Percentiles rank a stretch among this genome's conserved stretches.
phyloP scores from a whole-genome alignment of 2,888 invertebrate genomes.

The Flexamia atlantica region DNA sequence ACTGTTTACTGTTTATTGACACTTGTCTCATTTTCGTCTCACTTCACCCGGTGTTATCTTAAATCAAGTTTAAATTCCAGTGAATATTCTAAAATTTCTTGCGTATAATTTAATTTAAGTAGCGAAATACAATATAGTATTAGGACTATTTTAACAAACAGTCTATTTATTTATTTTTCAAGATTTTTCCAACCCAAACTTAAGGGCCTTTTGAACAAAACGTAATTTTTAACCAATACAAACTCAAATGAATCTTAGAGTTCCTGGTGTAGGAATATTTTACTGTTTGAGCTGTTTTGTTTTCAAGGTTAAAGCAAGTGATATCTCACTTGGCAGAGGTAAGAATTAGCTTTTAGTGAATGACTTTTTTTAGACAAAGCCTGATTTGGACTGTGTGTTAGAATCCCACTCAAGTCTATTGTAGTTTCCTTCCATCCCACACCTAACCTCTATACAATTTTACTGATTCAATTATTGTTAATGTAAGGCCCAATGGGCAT shows the following conservation, averaged over 20 bases:
- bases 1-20: too few species aligned
- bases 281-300: conserved; percentile 57
- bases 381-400: too few species aligned
- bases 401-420: too few species aligned
- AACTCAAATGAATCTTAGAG: conserved; percentile 49
- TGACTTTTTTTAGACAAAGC: background rate
- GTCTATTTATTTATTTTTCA: too few species aligned
- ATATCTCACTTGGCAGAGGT: conserved; percentile 48
- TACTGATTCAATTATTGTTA: too few species aligned
- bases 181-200: too few species aligned
- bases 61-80: background rate
- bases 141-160: too few species aligned
- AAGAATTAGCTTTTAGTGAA: background rate
- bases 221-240: background rate
- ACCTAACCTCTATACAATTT: conserved; percentile 31
- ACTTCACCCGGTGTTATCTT: background rate
- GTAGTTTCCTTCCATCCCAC: conserved; percentile 22
- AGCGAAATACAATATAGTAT: too few species aligned
- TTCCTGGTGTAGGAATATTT: conserved; percentile 57
- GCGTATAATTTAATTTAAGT: background rate
- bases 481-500: too few species aligned
- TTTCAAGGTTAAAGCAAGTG: conserved; percentile 57
- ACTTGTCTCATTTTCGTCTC: background rate
- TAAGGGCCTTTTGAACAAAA: too few species aligned
- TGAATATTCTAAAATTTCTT: background rate